A percentile compares a stretch with the other conserved stretches of the same genome.
Evolutionary conservation across 1,140 invertebrate species (phyloP).

Genomic region (Heliconius hewitsoni): DNA sequence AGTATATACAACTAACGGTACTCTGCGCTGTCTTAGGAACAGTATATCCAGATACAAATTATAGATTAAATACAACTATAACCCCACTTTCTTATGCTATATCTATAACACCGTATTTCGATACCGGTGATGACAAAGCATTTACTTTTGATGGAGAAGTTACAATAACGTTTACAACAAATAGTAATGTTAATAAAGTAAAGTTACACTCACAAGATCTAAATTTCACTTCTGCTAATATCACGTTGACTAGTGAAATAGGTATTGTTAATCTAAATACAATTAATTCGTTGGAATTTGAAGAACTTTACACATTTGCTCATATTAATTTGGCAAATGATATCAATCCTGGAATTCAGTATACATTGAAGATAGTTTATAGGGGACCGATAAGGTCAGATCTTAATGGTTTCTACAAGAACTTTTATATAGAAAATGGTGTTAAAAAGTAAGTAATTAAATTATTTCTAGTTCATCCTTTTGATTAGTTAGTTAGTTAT

Average conservation of each 20-base stretch:
- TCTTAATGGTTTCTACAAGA: slow-evolving; percentile 90
- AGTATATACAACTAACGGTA: slow-evolving; percentile 39
- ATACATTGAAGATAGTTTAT: slow-evolving; percentile 80
- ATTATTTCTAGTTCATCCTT: too few species aligned
- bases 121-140: slow-evolving; percentile 73
- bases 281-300: slow-evolving; percentile 55
- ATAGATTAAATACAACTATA: slow-evolving; percentile 83
- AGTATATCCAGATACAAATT: slow-evolving; percentile 59
- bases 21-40: slow-evolving; percentile 34
- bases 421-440: slow-evolving; percentile 84
- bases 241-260: slow-evolving; percentile 55
- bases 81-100: slow-evolving; percentile 85
- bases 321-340: slow-evolving; percentile 60
- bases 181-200: slow-evolving; percentile 66
- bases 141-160: slow-evolving; percentile 85
- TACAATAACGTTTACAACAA: slow-evolving; percentile 74
- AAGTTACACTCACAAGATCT: slow-evolving; percentile 85
- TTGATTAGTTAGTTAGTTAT: too few species aligned
- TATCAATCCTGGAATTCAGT: slow-evolving; percentile 52
- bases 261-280: slow-evolving; percentile 44
- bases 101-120: slow-evolving; percentile 83
- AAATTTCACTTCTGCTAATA: slow-evolving; percentile 68
- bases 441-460: slow-evolving; percentile 69
- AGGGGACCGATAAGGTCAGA: slow-evolving; percentile 82
- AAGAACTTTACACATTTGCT: slow-evolving; percentile 62